phyloP scores from a whole-genome alignment of 2,113 vertebrate species.

The Zosterops pallidus region DNA sequence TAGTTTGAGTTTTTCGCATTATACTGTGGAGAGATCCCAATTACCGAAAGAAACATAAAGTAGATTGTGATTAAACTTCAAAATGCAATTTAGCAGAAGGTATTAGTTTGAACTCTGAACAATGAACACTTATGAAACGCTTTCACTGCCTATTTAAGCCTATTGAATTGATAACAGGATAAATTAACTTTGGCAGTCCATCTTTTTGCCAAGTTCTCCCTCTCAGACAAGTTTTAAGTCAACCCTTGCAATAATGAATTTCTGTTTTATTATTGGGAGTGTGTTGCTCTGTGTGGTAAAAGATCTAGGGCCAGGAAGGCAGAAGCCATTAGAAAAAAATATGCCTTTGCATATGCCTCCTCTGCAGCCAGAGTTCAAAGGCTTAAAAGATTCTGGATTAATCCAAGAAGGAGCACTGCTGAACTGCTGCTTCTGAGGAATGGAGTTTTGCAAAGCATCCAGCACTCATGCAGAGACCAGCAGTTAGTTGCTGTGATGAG shows the following conservation, averaged over 20 bases:
- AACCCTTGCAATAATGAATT: slow-evolving; percentile 37
- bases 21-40: slow-evolving; percentile 39
- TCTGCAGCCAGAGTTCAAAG: not conserved
- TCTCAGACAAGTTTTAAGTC: slow-evolving; percentile 46
- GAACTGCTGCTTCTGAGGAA: not conserved
- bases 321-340: not conserved
- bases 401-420: not conserved
- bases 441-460: not conserved
- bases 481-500: not conserved
- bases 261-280: slow-evolving; percentile 21
- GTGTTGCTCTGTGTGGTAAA: slow-evolving; percentile 5
- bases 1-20: slow-evolving; percentile 25
- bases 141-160: slow-evolving; percentile 62
- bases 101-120: slow-evolving; percentile 63
- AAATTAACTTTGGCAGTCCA: slow-evolving; percentile 63
- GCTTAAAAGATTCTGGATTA: not conserved
- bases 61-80: slow-evolving; percentile 66
- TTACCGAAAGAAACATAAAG: slow-evolving; percentile 61
- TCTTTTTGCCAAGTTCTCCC: slow-evolving; percentile 50
- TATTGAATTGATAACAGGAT: slow-evolving; percentile 67
- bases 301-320: not conserved
- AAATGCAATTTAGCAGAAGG: slow-evolving; percentile 69
- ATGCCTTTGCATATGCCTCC: not conserved
- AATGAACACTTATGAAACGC: slow-evolving; percentile 58
- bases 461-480: not conserved